These are phyloP conservation scores for Bergia sp. DNA, from an alignment of 92 coral and sea anemone species.

Conservation along the genomic window DNA sequence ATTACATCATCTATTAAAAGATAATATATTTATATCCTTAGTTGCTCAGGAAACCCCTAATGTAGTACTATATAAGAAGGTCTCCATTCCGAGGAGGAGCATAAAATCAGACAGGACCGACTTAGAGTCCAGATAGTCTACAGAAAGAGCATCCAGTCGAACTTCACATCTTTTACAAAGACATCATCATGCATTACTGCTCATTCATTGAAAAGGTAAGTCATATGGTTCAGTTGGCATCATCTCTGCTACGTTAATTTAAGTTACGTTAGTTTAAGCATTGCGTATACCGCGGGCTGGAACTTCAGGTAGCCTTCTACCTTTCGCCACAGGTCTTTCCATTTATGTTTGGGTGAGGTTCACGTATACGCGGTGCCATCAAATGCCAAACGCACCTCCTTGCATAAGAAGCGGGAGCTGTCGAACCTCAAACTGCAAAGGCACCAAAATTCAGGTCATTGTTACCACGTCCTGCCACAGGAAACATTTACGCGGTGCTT, in stretches of 20 bases:
- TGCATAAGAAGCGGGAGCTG: slow-evolving; percentile 6
- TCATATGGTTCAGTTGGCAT: neutral
- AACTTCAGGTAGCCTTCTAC: neutral
- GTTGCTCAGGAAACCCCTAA: slow-evolving; percentile 22
- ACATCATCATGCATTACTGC: neutral
- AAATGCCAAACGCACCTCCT: neutral
- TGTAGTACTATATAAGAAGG: slow-evolving; percentile 11
- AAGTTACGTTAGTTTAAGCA: neutral
- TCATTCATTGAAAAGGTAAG: slow-evolving; percentile 10
- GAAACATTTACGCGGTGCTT: neutral
- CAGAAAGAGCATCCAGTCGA: slow-evolving; percentile 1
- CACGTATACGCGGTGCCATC: neutral
- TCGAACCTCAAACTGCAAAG: neutral
- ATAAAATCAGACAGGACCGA: slow-evolving; percentile 1
- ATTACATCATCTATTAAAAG: no score
- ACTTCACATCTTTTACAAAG: slow-evolving; percentile 18
- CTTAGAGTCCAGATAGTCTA: slow-evolving; percentile 5
- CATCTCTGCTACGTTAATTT: neutral
- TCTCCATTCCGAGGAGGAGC: slow-evolving; percentile 21
- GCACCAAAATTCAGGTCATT: neutral
- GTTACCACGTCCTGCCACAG: neutral
- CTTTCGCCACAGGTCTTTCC: slow-evolving; percentile 5
- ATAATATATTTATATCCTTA: slow-evolving; percentile 9
- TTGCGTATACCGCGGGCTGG: slow-evolving; percentile 18
- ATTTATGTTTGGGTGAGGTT: slow-evolving; percentile 13